Base-by-base conservation (phyloP, 1,140 invertebrate species). In the Bombus cullumanus region DNA sequence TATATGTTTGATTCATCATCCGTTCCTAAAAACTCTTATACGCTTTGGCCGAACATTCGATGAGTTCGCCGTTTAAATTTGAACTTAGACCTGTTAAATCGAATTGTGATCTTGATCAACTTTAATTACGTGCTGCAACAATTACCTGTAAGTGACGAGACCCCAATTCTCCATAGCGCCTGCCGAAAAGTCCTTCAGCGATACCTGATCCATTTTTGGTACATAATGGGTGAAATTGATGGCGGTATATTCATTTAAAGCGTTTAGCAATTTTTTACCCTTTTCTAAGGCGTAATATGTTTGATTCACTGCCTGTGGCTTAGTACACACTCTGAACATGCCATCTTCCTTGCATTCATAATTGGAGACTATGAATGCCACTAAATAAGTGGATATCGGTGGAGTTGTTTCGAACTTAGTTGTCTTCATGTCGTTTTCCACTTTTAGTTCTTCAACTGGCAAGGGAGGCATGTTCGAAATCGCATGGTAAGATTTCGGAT, bases 91-190 rank as follows among this genome's bases (percentile, higher is more conserved):
- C 73, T 3, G 13, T 8, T 12, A 5, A 25, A 34, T 47, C n/a
- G 31, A 57, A 43, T 28, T 53, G 5, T 53, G 18, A 53, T 53
- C 3, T 69, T 37, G 3, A 39, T 39, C 22, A 34, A 34, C 6
- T 6, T 57, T 2, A 18, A 75, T 87, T 69, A 92, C 92, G 93
- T 91, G 93, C 75, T 94, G 93, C 53, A 93, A 34, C 34, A 91
- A 92, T 96, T 95, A 96, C 95, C 96, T 94, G 85, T 96, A 97
- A 5, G 96, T 96, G 3, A 97, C 95, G 1, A 97, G 91, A 15
- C 97, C 97, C 97, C 97, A 98, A 94, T 98, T 98, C 92, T 98
- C 98, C 97, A 98, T 98, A 41, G 98, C 98, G 53, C 97, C 98
- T 0, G 98, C 97, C 2, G 96, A 95, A 94, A 98, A 99, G 86